Evolutionary conservation across 2,113 vertebrate genomes (phyloP).

Genomic region (human): GRCh38 chr6:120124001-120124500

Average conservation of each 20-base stretch:
- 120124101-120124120: background rate
- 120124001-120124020: background rate
- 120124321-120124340: background rate
- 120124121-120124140: background rate
- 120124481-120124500: background rate
- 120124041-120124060: background rate
- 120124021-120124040: background rate
- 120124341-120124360: background rate
- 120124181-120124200: background rate
- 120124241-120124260: background rate
- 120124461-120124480: background rate
- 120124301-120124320: background rate
- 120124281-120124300: background rate
- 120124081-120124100: background rate
- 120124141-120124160: background rate
- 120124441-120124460: background rate
- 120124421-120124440: background rate
- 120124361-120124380: background rate
- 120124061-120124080: background rate
- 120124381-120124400: background rate
- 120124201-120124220: background rate
- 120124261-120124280: background rate
- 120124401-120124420: background rate
- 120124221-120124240: background rate
- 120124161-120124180: background rate